Evolutionary conservation across 2,113 vertebrate species (phyloP).

Genomic region (Thomomys bottae): DNA sequence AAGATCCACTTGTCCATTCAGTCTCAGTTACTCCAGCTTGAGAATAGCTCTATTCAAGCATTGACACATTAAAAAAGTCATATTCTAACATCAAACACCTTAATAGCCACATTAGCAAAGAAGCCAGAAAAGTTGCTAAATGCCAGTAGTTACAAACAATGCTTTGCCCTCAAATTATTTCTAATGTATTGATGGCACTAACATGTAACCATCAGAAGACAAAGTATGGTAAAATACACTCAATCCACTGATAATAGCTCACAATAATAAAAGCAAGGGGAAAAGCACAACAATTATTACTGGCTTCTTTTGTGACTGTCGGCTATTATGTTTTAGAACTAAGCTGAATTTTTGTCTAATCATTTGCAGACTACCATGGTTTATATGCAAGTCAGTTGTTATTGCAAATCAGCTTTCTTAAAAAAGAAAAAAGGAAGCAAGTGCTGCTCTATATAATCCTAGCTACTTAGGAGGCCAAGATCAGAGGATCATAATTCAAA

Average conservation of each 20-base stretch:
- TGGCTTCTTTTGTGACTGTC: neutral
- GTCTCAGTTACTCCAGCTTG: conserved; percentile 86
- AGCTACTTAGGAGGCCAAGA: no score
- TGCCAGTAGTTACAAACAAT: conserved; percentile 44
- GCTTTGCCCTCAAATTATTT: conserved; percentile 43
- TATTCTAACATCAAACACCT: conserved; percentile 73
- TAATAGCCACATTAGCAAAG: conserved; percentile 70
- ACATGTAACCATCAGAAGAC: neutral
- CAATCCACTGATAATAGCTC: neutral
- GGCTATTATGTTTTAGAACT: conserved; percentile 5
- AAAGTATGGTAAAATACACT: neutral
- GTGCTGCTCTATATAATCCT: no score
- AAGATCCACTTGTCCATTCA: conserved; percentile 88
- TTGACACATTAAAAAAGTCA: conserved; percentile 85
- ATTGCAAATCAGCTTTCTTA: conserved; percentile 19
- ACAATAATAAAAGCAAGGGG: neutral
- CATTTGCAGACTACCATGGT: neutral
- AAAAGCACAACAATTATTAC: neutral
- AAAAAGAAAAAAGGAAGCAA: neutral
- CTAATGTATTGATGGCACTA: neutral
- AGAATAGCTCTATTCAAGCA: conserved; percentile 88
- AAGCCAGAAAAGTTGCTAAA: conserved; percentile 56
- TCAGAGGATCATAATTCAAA: no score
- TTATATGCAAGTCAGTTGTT: conserved; percentile 12
- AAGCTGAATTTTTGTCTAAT: conserved; percentile 32